Percentiles rank a stretch among this genome's conserved stretches.
Conservation (phyloP, 1,140 invertebrate genomes). For the Latrodectus geometricus region DNA sequence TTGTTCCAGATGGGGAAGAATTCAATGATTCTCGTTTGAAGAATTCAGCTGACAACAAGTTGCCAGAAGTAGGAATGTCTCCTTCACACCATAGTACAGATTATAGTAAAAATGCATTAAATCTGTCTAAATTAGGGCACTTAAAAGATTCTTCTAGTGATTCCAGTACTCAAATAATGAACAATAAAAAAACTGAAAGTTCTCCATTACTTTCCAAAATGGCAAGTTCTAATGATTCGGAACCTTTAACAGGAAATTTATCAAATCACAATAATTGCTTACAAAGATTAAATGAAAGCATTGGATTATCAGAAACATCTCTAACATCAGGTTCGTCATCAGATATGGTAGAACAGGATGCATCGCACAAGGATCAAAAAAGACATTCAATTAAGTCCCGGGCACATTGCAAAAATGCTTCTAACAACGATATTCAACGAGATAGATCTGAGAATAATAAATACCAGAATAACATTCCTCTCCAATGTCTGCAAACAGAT, state of each 20-base stretch:
- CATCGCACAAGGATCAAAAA: not conserved
- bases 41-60: conserved; percentile 27
- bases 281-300: not conserved
- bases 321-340: not conserved
- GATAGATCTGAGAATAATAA: not conserved
- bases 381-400: not conserved
- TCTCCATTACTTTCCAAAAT: not conserved
- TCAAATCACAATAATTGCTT: not conserved
- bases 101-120: not conserved
- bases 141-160: not conserved
- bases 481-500: not conserved
- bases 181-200: not conserved
- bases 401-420: not conserved
- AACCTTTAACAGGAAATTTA: not conserved
- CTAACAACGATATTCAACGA: not conserved
- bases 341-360: not conserved
- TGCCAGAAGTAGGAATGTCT: conserved; percentile 58
- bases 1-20: not conserved
- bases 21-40: not conserved
- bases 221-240: not conserved
- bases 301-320: not conserved
- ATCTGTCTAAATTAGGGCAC: not conserved
- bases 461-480: conserved; percentile 1
- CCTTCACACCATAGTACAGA: conserved; percentile 32
- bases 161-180: not conserved